Conservation (phyloP, 2,797 vertebrate species). For the Micrastur ruficollis region DNA sequence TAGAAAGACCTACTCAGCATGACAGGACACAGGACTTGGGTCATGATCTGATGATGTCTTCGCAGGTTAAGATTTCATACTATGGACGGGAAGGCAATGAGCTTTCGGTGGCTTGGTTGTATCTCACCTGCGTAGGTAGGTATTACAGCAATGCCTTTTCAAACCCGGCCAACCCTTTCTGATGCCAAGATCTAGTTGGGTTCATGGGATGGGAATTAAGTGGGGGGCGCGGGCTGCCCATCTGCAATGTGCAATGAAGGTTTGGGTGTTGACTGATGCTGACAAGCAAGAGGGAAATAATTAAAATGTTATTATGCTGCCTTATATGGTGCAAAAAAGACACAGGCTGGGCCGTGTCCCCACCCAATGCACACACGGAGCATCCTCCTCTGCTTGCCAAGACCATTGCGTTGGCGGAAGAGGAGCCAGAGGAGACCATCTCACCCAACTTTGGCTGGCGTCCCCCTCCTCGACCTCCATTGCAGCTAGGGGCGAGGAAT, state of each 20-base stretch:
- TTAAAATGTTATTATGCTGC: not conserved
- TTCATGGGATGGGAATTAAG: not conserved
- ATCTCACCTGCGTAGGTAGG: conserved; percentile 71
- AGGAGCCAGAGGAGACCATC: not conserved
- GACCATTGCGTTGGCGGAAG: not conserved
- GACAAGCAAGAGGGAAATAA: not conserved
- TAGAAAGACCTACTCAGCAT: not conserved
- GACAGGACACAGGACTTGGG: not conserved
- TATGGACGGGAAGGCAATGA: not conserved
- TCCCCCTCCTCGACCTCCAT: not conserved
- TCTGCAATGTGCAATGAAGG: not conserved
- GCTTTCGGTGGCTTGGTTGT: conserved; percentile 61
- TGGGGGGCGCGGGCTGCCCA: not conserved
- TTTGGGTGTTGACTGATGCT: not conserved
- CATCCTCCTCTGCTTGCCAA: not conserved
- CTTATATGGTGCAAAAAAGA: not conserved
- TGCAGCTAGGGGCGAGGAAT: not conserved
- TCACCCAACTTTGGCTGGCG: rapidly evolving
- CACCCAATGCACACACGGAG: not conserved
- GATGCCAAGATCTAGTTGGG: not conserved
- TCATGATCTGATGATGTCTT: not conserved
- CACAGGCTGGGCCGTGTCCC: not conserved
- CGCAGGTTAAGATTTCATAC: conserved; percentile 73
- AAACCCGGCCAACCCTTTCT: not conserved
- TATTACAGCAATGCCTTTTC: not conserved